These are phyloP conservation scores for Yponomeuta cagnagella DNA, from an alignment of 2,888 invertebrate species.

Conservation along the genomic window DNA sequence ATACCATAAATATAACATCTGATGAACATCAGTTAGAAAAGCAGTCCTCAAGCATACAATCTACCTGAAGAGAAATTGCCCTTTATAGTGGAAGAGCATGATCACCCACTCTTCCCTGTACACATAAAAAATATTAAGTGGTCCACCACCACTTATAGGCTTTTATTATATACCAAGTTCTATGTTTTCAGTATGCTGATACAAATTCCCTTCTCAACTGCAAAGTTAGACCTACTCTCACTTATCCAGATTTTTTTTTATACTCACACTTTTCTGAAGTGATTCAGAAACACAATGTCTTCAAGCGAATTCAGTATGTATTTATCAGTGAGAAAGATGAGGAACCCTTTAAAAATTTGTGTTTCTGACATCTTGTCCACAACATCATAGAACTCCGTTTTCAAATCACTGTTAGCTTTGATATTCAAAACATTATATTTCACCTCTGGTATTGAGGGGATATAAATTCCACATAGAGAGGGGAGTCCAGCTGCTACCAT, in stretches of 20 bases:
- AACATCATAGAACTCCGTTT: conserved; percentile 38
- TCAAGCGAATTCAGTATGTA: conserved; percentile 52
- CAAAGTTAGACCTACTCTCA: conserved; percentile 37
- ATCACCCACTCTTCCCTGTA: too few species aligned
- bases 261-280: conserved; percentile 59
- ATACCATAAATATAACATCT: too few species aligned
- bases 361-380: conserved; percentile 41
- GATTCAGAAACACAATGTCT: conserved; percentile 55
- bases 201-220: too few species aligned
- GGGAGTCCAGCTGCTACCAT: conserved; percentile 31
- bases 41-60: too few species aligned
- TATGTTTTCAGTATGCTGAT: too few species aligned
- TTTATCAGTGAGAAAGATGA: conserved; percentile 63
- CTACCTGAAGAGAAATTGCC: too few species aligned
- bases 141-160: too few species aligned
- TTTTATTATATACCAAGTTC: too few species aligned
- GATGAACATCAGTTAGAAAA: too few species aligned
- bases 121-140: too few species aligned
- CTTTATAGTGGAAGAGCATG: too few species aligned
- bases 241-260: conserved; percentile 21
- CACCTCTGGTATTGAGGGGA: conserved; percentile 59
- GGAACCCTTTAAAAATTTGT: conserved; percentile 49
- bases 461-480: conserved; percentile 53
- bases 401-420: conserved; percentile 34
- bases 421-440: conserved; percentile 52